Percentiles rank a stretch among this genome's conserved stretches.
Conservation (phyloP, 1,140 invertebrate genomes). For the Musca vetustissima region DNA sequence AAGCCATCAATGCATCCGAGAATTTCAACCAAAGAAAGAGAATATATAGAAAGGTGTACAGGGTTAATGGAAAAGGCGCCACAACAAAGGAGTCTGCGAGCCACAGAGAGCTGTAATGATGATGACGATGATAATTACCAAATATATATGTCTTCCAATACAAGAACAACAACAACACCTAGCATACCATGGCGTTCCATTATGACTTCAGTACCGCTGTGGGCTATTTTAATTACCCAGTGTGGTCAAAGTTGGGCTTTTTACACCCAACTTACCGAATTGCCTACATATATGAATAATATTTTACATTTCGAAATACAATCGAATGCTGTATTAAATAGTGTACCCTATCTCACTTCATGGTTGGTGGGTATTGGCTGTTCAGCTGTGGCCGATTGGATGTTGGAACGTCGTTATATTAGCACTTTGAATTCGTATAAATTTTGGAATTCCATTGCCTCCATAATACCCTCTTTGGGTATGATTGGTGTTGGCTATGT, state of each 20-base stretch:
- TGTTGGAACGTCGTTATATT: slow-evolving; percentile 65
- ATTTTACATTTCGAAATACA: slow-evolving; percentile 88
- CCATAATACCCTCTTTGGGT: slow-evolving; percentile 72
- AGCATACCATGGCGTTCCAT: slow-evolving; percentile 74
- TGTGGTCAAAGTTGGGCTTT: slow-evolving; percentile 93
- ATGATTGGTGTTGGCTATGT: slow-evolving; percentile 76
- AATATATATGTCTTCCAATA: slow-evolving; percentile 29
- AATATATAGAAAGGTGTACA: slow-evolving; percentile 67
- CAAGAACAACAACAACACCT: slow-evolving; percentile 32
- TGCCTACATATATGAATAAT: slow-evolving; percentile 93
- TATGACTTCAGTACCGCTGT: slow-evolving; percentile 79
- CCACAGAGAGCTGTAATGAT: slow-evolving; percentile 23
- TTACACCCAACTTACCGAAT: slow-evolving; percentile 90
- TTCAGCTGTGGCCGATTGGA: slow-evolving; percentile 71
- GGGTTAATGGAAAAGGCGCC: slow-evolving; percentile 44
- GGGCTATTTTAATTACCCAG: slow-evolving; percentile 85
- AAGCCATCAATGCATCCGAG: slow-evolving; percentile 74
- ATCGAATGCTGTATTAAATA: slow-evolving; percentile 76
- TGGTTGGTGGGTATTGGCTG: slow-evolving; percentile 72
- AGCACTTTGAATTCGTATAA: slow-evolving; percentile 71
- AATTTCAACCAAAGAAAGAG: slow-evolving; percentile 70
- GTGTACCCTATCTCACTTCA: slow-evolving; percentile 74
- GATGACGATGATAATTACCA: slow-evolving; percentile 11
- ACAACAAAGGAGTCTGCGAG: neutral
- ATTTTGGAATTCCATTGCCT: slow-evolving; percentile 75